Base-by-base conservation (phyloP, 2,888 invertebrate genomes). In the Dione juno region DNA sequence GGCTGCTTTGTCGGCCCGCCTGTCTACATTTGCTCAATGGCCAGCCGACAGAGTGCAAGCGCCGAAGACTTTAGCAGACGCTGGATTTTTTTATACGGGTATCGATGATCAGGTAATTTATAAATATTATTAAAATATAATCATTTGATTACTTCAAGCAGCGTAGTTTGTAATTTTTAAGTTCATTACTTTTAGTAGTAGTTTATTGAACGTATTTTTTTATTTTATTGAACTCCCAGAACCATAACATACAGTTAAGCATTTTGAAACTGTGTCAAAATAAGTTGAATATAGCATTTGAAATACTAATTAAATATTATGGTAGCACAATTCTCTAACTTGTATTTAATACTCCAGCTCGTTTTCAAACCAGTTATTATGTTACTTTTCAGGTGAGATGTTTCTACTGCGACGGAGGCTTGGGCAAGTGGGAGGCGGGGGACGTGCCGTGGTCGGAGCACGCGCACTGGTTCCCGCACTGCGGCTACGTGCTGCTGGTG, bases 371-470 rank as follows among this genome's bases (percentile, higher is more conserved):
- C n/a, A n/a, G n/a, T n/a, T n/a, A n/a, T n/a, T n/a, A n/a, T n/a
- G n/a, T n/a, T n/a, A n/a, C n/a, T n/a, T 48, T 73, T 92, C 84
- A 95, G 89, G 97, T 97, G 41, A 95, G 97, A 69, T 99, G 99
- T 87, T 99, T 98, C 91, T 97, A 97, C 90, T 99, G 99, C 88
- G 98, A 98, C 86, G 98, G 98, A 54, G 98, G 98, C 0, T 92
- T 99, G 61, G 94, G 97, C 76, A 96, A 96, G 83, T 99, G 99
- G 99, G 97, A 98, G 85, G 95, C 95, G 50, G 95, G 95, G 19
- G 99, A 99, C 86, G 96, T 97, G 82, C 98, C 98, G 0, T 99
- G 98, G 98, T 94, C 95, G 67, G 99, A 99, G 84, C 99, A 99
- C 90, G 98, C 98, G 13, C 95, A 96, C 79, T 99, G 98, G 98